Conservation (phyloP, 1,140 invertebrate species). For the Adelges cooleyi region DNA sequence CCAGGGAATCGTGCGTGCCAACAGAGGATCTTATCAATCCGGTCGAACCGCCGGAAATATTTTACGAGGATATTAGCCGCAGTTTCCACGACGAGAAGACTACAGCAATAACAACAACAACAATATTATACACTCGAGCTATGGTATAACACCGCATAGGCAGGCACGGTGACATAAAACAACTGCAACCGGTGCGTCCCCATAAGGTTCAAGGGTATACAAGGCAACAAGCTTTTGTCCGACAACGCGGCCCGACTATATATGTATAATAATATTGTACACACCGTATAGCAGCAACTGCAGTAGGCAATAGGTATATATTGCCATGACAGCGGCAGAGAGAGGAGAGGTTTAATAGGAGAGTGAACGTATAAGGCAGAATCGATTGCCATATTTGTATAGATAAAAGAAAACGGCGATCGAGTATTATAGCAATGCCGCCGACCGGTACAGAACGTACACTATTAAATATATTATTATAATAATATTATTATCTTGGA, state of each 20-base stretch:
- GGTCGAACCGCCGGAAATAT: constrained; percentile 1
- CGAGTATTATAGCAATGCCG: not conserved
- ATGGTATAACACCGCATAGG: no score
- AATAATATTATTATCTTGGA: no score
- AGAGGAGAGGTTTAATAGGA: not conserved
- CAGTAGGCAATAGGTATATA: no score
- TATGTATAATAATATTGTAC: no score
- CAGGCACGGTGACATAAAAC: no score
- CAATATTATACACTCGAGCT: no score
- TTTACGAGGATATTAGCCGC: not conserved
- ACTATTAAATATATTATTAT: no score
- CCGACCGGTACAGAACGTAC: not conserved
- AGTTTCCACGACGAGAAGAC: no score
- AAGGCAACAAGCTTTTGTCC: not conserved
- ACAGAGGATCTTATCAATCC: constrained; percentile 15
- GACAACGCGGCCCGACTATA: not conserved
- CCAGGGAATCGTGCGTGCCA: not conserved
- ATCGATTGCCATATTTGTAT: constrained; percentile 10
- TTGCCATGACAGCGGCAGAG: not conserved
- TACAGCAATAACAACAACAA: no score
- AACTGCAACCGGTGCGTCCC: no score
- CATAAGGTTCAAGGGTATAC: not conserved
- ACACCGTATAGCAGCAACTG: no score
- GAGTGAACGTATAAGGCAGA: no score
- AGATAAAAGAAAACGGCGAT: not conserved